phyloP scores from a whole-genome alignment of 2,888 invertebrate genomes.

The Luperina testacea region DNA sequence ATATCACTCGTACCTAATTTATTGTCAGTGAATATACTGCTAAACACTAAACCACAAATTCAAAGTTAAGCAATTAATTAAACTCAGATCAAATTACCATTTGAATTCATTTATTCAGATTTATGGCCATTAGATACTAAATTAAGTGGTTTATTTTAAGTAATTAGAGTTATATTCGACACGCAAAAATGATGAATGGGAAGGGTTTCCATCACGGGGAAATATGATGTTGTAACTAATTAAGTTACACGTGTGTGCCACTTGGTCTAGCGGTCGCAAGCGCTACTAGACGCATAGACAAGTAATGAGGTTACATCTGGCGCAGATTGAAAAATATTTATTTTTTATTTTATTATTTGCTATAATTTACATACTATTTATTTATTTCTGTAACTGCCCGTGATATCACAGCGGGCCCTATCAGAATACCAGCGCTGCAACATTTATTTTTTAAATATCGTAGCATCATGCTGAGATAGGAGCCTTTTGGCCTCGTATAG shows the following conservation, averaged over 20 bases:
- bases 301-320: no score
- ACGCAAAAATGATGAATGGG: conserved; percentile 46
- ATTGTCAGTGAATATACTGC: background rate
- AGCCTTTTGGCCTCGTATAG: no score
- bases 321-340: no score
- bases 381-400: no score
- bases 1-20: background rate
- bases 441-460: no score
- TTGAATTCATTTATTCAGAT: conserved; percentile 42
- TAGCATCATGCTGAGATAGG: no score
- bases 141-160: conserved; percentile 35
- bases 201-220: conserved; percentile 11
- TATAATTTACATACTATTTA: no score
- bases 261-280: background rate
- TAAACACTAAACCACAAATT: conserved; percentile 8
- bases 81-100: conserved; percentile 17
- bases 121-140: conserved; percentile 42
- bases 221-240: background rate
- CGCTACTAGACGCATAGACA: no score
- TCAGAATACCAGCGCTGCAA: no score
- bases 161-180: conserved; percentile 53
- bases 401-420: no score
- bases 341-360: no score
- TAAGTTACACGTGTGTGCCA: background rate
- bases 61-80: conserved; percentile 37